Conservation (phyloP, 2,888 invertebrate species). For the Euplagia quadripunctaria region DNA sequence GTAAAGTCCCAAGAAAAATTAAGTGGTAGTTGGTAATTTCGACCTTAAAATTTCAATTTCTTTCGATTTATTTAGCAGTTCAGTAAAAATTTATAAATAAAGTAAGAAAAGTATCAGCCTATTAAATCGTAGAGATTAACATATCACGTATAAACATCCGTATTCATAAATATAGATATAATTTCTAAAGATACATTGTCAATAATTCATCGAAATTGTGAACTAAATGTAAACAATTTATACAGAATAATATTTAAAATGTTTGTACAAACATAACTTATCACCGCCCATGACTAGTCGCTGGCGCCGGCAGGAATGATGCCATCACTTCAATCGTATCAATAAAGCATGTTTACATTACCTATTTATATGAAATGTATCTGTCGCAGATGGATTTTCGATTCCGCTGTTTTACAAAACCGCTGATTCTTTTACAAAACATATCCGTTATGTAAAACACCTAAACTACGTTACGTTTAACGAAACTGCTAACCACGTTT, state of each 20-base stretch:
- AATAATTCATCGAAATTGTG: constrained; percentile 43
- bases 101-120: neutral
- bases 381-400: neutral
- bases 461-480: no score
- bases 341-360: constrained; percentile 44
- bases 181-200: constrained; percentile 30
- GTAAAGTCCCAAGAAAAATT: no score
- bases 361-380: constrained; percentile 45
- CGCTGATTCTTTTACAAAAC: no score
- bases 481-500: no score
- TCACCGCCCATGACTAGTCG: constrained; percentile 35
- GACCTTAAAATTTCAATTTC: no score
- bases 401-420: no score
- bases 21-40: no score
- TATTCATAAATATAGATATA: constrained; percentile 18
- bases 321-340: constrained; percentile 48
- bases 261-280: constrained; percentile 49
- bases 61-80: neutral
- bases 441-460: no score
- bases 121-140: neutral
- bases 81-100: neutral
- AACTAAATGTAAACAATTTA: constrained; percentile 44
- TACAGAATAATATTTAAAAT: constrained; percentile 41
- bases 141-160: constrained; percentile 6
- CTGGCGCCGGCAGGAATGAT: constrained; percentile 47